A percentile compares a stretch with the other conserved stretches of the same genome.
Evolutionary conservation across 2,797 vertebrate genomes (phyloP).

Genomic region (Acanthornis magna): DNA sequence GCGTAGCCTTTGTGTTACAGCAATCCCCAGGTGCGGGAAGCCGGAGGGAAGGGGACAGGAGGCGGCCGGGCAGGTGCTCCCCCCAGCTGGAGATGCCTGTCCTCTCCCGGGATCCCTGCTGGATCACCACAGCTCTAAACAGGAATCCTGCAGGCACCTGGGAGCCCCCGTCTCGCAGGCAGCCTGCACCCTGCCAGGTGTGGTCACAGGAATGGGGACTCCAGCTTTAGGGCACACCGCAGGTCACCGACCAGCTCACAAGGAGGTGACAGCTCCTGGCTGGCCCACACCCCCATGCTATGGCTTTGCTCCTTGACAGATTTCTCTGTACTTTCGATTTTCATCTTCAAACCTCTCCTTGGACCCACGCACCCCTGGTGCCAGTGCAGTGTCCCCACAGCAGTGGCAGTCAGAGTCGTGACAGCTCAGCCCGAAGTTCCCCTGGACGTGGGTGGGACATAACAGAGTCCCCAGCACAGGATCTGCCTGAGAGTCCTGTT

Average conservation of each 20-base stretch:
- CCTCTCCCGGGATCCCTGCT: background rate
- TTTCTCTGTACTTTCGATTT: background rate
- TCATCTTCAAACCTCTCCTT: background rate
- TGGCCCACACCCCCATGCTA: accelerated
- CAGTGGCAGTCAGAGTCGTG: background rate
- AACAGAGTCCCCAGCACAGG: accelerated
- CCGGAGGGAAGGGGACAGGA: background rate
- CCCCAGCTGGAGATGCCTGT: background rate
- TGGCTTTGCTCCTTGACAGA: background rate
- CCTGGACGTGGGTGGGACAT: accelerated
- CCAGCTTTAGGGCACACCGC: background rate
- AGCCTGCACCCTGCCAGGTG: accelerated
- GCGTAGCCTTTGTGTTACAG: background rate
- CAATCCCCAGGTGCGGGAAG: background rate
- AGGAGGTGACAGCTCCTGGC: background rate
- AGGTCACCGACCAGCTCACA: background rate
- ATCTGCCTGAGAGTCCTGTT: accelerated
- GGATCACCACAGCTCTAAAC: accelerated
- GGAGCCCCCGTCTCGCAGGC: background rate
- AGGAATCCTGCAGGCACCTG: accelerated
- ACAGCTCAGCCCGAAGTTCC: background rate
- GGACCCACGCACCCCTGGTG: background rate
- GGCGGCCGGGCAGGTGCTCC: background rate
- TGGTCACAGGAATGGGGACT: accelerated
- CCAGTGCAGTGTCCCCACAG: accelerated